A percentile compares a stretch with the other conserved stretches of the same genome.
Conservation (phyloP, 2,113 vertebrate species). For the Misgurnus mizolepis region DNA sequence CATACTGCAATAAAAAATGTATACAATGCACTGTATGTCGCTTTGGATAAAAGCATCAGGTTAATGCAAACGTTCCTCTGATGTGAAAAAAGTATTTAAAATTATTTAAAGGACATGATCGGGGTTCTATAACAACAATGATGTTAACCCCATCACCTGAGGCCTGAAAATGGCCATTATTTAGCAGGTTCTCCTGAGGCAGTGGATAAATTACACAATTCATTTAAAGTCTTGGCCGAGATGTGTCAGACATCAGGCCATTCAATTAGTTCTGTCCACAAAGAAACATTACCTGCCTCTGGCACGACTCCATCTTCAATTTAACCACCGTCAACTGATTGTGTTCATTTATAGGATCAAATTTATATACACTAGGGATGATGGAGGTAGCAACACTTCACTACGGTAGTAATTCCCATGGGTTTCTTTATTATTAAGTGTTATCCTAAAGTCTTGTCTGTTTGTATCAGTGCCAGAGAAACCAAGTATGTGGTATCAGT, state of each 20-base stretch:
- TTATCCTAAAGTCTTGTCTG: too few relatives aligned
- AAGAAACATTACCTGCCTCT: constrained; percentile 9
- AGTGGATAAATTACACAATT: constrained; percentile 42
- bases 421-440: too few relatives aligned
- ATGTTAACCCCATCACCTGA: constrained; percentile 18
- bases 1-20: too few relatives aligned
- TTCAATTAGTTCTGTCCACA: constrained; percentile 42
- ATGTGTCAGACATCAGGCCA: constrained; percentile 24
- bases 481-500: too few relatives aligned
- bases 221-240: constrained; percentile 38
- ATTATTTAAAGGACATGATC: neutral
- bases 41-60: too few relatives aligned
- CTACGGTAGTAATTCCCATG: too few relatives aligned
- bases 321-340: constrained; percentile 5
- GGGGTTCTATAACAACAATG: constrained; percentile 5
- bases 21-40: too few relatives aligned
- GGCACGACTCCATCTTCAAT: constrained; percentile 5
- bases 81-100: neutral
- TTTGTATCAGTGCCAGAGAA: too few relatives aligned
- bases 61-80: neutral
- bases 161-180: constrained; percentile 28
- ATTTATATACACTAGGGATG: too few relatives aligned
- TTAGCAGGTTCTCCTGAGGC: constrained; percentile 27
- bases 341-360: too few relatives aligned
- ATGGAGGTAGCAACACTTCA: too few relatives aligned